phyloP scores from a whole-genome alignment of 2,888 invertebrate species.

The Leucozona laternaria region DNA sequence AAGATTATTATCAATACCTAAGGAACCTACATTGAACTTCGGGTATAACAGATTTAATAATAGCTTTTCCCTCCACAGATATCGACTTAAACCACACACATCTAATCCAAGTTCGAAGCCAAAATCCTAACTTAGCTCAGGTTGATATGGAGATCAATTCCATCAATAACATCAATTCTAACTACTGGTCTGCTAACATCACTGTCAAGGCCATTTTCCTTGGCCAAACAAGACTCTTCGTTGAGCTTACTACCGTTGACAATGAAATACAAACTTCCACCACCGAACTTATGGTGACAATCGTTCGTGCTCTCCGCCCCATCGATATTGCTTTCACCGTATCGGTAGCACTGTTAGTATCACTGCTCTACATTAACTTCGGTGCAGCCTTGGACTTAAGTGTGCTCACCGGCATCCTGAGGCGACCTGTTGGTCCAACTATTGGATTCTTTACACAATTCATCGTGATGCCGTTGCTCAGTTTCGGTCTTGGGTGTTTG shows the following conservation, averaged over 20 bases:
- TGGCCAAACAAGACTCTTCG: slow-evolving; percentile 80
- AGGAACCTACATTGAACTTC: background rate
- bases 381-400: slow-evolving; percentile 93
- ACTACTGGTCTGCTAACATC: slow-evolving; percentile 79
- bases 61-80: slow-evolving; percentile 61
- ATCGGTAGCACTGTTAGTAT: slow-evolving; percentile 90
- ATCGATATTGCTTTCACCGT: slow-evolving; percentile 90
- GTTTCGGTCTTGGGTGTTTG: slow-evolving; percentile 88
- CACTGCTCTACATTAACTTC: slow-evolving; percentile 94
- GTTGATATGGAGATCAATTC: slow-evolving; percentile 76
- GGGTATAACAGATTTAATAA: background rate
- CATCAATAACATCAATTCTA: slow-evolving; percentile 41
- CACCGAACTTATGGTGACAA: slow-evolving; percentile 84
- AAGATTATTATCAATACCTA: slow-evolving; percentile 36
- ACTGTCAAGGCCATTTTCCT: slow-evolving; percentile 79
- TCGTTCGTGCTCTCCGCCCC: slow-evolving; percentile 86
- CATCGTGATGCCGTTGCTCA: slow-evolving; percentile 93
- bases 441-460: slow-evolving; percentile 93
- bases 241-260: slow-evolving; percentile 78
- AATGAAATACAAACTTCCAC: slow-evolving; percentile 77
- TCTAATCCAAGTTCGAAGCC: slow-evolving; percentile 78
- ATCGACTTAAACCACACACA: slow-evolving; percentile 73
- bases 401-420: slow-evolving; percentile 78
- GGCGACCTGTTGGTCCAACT: slow-evolving; percentile 89
- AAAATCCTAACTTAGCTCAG: slow-evolving; percentile 77